Evolutionary conservation across 2,113 vertebrate genomes (phyloP).

Genomic region (Nothocercus julius): DNA sequence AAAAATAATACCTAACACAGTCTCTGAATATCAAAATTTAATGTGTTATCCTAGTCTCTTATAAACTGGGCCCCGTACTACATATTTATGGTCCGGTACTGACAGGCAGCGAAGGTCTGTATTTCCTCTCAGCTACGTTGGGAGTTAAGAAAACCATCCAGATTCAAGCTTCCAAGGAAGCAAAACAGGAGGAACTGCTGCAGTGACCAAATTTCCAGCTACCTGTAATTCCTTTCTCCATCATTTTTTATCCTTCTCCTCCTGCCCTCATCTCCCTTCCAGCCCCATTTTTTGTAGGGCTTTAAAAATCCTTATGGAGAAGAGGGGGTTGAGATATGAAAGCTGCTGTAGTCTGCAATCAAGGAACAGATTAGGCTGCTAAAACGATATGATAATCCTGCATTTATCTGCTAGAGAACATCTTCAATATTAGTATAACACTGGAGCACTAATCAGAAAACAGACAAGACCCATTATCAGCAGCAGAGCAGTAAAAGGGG

Average conservation of each 20-base stretch:
- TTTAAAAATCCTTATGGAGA: not conserved
- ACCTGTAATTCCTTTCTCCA: not conserved
- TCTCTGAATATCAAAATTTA: not conserved
- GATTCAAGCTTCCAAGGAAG: not conserved
- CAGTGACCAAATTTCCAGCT: not conserved
- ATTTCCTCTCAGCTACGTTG: not conserved
- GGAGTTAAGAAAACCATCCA: not conserved
- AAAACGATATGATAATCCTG: conserved; percentile 37
- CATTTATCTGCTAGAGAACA: conserved; percentile 50
- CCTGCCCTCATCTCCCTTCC: not conserved
- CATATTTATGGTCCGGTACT: not conserved
- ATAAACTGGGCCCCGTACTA: no score
- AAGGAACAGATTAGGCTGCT: conserved; percentile 29
- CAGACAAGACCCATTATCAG: conserved; percentile 70
- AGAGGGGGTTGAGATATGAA: not conserved
- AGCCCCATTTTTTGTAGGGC: not conserved
- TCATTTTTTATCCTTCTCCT: not conserved
- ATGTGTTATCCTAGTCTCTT: not conserved
- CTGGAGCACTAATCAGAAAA: conserved; percentile 75
- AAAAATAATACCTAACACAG: not conserved
- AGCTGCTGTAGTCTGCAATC: not conserved
- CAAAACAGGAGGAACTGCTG: not conserved
- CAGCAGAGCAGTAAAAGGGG: conserved; percentile 59
- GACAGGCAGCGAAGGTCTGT: not conserved
- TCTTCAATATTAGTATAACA: conserved; percentile 26